Base-by-base conservation (phyloP, 2,113 vertebrate species). In the Brachypodius melanocephalos region DNA sequence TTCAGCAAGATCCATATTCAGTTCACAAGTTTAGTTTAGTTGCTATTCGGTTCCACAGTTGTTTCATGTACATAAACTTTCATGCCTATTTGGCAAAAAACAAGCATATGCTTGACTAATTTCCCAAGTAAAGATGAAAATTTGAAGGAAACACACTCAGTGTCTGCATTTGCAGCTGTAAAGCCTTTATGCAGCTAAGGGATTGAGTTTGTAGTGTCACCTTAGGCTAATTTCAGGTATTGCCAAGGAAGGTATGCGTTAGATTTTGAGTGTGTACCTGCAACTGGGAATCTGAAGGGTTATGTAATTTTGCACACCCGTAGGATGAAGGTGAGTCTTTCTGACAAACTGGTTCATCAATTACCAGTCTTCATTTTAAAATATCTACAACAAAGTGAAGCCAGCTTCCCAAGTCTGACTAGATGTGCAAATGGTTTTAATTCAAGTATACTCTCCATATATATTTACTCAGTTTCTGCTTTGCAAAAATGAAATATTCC, bases 161-260 rank as follows among this genome's bases (percentile, higher is more conserved):
- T 42, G 20, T 79, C 58, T 61, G 12, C 42, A 87, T 20, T 17
- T 32, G 43, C 19, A 77, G 12, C 12, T 48, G 21, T 58, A 63
- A 89, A 24, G 19, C 7, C 10, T n/a, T 93, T 29, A 55, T 80
- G 25, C 17, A 77, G 59, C 46, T 48, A 71, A 54, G 19, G 25
- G 17, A 49, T 73, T 29, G 42, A 80, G 12, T 55, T 69, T n/a
- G 13, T 36, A 59, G 18, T 40, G 32, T 38, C 58, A 54, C 25
- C 8, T 73, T 42, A 62, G 26, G 66, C 8, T 52, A 36, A 31
- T 59, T n/a, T 81, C 63, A 48, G 71, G n/a, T 59, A 80, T 22
- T 2, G 6, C 26, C 14, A 62, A 80, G 22, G 72, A 28, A 77
- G 15, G 21, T 10, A 48, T 0, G 0, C 57, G 6, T 61, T 67